Evolutionary conservation across 2,888 invertebrate species (phyloP).

Genomic region (Caenorhabditis panamensis): DNA sequence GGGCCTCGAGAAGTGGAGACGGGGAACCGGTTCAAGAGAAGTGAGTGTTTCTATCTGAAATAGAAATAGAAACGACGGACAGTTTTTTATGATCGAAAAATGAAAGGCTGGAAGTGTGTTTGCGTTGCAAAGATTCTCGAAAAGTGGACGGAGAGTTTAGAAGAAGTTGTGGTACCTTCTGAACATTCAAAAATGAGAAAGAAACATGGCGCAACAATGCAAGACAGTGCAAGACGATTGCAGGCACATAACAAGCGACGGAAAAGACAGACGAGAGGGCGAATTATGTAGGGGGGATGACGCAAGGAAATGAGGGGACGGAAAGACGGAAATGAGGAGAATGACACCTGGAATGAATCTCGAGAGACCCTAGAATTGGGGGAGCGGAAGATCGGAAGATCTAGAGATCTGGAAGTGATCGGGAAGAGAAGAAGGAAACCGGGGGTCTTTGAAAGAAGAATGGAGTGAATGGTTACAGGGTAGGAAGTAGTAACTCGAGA

Average conservation of each 20-base stretch:
- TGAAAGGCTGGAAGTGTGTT: too few relatives aligned
- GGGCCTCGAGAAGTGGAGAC: not conserved
- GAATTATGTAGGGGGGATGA: not conserved
- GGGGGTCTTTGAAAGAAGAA: too few relatives aligned
- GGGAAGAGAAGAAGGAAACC: too few relatives aligned
- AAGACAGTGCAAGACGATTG: too few relatives aligned
- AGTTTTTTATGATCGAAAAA: not conserved
- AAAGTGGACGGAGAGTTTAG: not conserved
- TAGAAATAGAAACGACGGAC: not conserved
- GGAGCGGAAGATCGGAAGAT: not conserved
- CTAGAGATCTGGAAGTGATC: too few relatives aligned
- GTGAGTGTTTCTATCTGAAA: not conserved
- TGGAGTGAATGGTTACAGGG: too few relatives aligned
- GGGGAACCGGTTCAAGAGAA: constrained; percentile 28
- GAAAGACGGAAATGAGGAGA: too few relatives aligned
- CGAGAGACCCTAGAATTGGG: not conserved
- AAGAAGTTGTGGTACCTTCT: not conserved
- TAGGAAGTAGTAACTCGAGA: too few relatives aligned
- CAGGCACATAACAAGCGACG: not conserved
- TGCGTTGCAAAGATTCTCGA: not conserved
- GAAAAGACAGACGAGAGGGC: not conserved
- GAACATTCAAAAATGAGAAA: not conserved
- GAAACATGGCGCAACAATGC: too few relatives aligned
- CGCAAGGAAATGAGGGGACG: not conserved
- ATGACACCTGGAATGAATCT: constrained; percentile 1